A percentile compares a stretch with the other conserved stretches of the same genome.
Conservation (phyloP, 2,888 invertebrate species). For the Nemotelus nigrinus region DNA sequence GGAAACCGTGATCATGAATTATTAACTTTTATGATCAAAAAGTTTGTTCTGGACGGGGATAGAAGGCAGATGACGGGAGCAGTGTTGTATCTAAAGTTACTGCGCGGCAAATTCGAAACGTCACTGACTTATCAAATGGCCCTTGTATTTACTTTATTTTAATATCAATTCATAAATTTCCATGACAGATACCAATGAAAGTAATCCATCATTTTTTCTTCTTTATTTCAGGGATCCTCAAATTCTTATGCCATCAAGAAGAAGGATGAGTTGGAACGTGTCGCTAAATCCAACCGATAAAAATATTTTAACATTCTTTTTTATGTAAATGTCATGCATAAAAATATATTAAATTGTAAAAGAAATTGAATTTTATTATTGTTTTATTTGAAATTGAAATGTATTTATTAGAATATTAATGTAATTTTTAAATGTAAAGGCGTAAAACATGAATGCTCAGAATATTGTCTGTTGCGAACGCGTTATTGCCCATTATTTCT, state of each 20-base stretch:
- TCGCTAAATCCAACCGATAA: conserved; percentile 99
- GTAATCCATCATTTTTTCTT: conserved; percentile 11
- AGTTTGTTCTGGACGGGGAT: too few species aligned
- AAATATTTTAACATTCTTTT: conserved; percentile 52
- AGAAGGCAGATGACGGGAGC: too few species aligned
- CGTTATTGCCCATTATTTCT: too few species aligned
- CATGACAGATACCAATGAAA: not conserved
- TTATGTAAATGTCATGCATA: conserved; percentile 29
- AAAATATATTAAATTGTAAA: conserved; percentile 39
- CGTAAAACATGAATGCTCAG: too few species aligned
- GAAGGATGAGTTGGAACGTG: conserved; percentile 99
- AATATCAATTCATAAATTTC: not conserved
- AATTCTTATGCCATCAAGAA: conserved; percentile 99
- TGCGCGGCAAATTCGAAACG: too few species aligned
- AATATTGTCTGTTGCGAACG: too few species aligned
- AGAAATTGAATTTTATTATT: not conserved
- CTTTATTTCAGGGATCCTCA: conserved; percentile 83
- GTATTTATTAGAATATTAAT: not conserved
- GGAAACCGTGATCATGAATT: too few species aligned
- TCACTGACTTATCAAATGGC: too few species aligned
- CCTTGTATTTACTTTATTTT: not conserved
- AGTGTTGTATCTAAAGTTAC: too few species aligned
- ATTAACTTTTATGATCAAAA: too few species aligned
- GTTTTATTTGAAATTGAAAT: conserved; percentile 5
- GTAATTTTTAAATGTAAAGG: not conserved